These are phyloP conservation scores for Myripristis murdjan DNA, from an alignment of 2,797 vertebrate genomes.

Conservation along the genomic window DNA sequence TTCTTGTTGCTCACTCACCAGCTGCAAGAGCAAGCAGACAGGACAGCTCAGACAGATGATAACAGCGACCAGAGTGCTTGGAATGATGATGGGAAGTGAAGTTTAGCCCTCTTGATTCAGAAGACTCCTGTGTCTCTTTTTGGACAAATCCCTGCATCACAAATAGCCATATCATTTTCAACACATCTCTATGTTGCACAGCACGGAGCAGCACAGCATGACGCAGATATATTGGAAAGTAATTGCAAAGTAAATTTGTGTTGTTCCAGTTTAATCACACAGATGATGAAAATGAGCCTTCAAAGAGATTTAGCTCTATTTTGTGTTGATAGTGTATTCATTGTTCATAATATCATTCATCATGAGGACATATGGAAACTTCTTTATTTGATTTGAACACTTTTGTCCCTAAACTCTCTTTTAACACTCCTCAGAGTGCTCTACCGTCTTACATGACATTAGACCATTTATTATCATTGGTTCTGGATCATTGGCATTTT, in stretches of 20 bases:
- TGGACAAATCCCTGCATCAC: slow-evolving; percentile 7
- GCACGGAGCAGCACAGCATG: slow-evolving; percentile 22
- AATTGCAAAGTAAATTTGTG: background rate
- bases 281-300: background rate
- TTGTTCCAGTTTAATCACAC: background rate
- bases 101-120: slow-evolving; percentile 18
- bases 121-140: slow-evolving; percentile 5
- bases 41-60: slow-evolving; percentile 54
- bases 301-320: background rate
- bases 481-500: too few relatives aligned
- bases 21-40: slow-evolving; percentile 88
- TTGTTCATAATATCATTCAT: background rate
- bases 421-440: too few relatives aligned
- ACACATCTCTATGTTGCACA: background rate
- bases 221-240: slow-evolving; percentile 32
- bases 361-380: background rate
- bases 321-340: background rate
- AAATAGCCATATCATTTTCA: background rate
- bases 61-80: slow-evolving; percentile 12
- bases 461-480: too few relatives aligned
- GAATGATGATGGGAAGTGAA: slow-evolving; percentile 1
- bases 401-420: background rate
- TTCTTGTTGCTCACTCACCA: slow-evolving; percentile 99
- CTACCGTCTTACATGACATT: too few relatives aligned
- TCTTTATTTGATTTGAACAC: background rate